These are phyloP conservation scores for Acleris laterana DNA, from an alignment of 2,888 invertebrate species.

Conservation along the genomic window DNA sequence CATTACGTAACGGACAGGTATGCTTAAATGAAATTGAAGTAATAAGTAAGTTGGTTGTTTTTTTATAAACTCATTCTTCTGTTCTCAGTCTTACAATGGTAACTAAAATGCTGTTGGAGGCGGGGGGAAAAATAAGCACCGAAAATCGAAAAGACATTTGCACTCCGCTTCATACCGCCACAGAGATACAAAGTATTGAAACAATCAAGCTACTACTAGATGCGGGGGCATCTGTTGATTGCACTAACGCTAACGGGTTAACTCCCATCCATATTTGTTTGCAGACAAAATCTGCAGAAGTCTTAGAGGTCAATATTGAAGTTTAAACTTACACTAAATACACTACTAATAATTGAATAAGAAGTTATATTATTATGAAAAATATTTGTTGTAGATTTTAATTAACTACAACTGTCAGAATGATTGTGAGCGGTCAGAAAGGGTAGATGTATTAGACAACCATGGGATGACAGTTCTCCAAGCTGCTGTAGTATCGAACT, in stretches of 20 bases:
- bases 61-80: not conserved
- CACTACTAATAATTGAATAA: too few relatives aligned
- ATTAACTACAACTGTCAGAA: constrained; percentile 10
- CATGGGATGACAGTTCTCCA: constrained; percentile 7
- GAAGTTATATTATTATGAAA: not conserved
- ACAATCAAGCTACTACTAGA: constrained; percentile 2
- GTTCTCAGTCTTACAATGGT: not conserved
- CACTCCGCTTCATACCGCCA: constrained; percentile 3
- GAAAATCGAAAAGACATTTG: not conserved
- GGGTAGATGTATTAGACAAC: constrained; percentile 2
- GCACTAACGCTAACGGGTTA: not conserved
- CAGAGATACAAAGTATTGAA: constrained; percentile 2
- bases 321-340: too few relatives aligned
- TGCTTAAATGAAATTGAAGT: not conserved
- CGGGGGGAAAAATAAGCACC: not conserved
- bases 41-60: not conserved
- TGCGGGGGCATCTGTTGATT: constrained; percentile 5
- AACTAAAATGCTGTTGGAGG: not conserved
- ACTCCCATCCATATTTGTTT: constrained; percentile 12
- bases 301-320: constrained; percentile 8
- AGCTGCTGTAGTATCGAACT: not conserved
- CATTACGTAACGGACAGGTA: not conserved
- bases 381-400: not conserved
- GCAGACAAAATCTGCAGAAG: constrained; percentile 2
- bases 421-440: not conserved